These are phyloP conservation scores for Pantherophis guttatus DNA, from an alignment of 2,113 vertebrate species.

Conservation along the genomic window DNA sequence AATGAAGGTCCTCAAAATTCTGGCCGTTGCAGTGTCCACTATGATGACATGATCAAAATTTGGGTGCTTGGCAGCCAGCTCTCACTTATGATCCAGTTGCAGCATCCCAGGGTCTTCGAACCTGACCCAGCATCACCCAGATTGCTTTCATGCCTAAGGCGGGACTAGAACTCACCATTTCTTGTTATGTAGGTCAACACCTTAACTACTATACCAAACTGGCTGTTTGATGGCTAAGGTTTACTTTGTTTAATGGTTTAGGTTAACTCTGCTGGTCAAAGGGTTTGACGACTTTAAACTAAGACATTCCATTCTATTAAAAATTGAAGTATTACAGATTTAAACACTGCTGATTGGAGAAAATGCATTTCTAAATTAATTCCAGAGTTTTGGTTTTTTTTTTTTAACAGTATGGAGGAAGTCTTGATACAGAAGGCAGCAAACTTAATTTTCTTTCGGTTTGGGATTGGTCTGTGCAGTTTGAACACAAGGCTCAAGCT, in stretches of 20 bases:
- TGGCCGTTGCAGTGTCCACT: neutral
- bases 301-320: neutral
- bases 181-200: neutral
- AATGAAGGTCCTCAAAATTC: neutral
- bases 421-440: slow-evolving; percentile 68
- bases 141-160: neutral
- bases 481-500: slow-evolving; percentile 79
- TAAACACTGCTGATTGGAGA: slow-evolving; percentile 9
- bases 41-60: neutral
- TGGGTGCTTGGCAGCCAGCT: neutral
- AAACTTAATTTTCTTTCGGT: slow-evolving; percentile 78
- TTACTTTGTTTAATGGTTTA: neutral
- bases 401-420: slow-evolving; percentile 73
- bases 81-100: neutral
- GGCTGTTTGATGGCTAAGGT: neutral
- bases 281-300: neutral
- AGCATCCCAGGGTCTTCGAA: neutral
- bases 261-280: neutral
- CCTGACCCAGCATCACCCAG: neutral
- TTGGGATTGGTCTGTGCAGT: slow-evolving; percentile 90
- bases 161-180: neutral
- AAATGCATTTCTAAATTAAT: slow-evolving; percentile 9
- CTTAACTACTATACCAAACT: neutral
- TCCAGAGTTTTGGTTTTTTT: slow-evolving; percentile 49
- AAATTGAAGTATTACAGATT: neutral